A percentile compares a stretch with the other conserved stretches of the same genome.
Conservation (phyloP, 1,140 invertebrate species). For the Medauroidea extradentata region DNA sequence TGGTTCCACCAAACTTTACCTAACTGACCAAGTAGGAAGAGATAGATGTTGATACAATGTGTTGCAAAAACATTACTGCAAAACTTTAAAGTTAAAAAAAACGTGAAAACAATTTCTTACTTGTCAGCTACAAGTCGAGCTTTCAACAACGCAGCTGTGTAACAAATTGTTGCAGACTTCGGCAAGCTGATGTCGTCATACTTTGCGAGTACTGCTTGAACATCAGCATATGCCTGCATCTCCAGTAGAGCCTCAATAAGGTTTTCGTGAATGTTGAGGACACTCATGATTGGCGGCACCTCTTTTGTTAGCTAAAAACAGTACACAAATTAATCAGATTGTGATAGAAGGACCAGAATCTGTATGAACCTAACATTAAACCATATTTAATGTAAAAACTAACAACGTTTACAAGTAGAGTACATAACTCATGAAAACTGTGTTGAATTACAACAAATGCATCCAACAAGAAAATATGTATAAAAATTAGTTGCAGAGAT, state of each 20-base stretch:
- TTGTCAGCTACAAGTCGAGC: slow-evolving; percentile 90
- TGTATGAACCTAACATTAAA: too few species aligned
- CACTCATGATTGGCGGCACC: slow-evolving; percentile 93
- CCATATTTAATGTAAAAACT: too few species aligned
- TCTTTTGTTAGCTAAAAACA: slow-evolving; percentile 88
- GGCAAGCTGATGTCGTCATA: slow-evolving; percentile 95
- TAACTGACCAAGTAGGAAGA: too few species aligned
- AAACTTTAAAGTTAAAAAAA: background rate
- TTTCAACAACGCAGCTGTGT: slow-evolving; percentile 92
- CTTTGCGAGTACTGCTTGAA: slow-evolving; percentile 92
- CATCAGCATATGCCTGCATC: slow-evolving; percentile 95
- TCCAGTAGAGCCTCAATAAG: slow-evolving; percentile 92
- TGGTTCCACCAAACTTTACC: too few species aligned
- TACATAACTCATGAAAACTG: too few species aligned
- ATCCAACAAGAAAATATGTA: too few species aligned
- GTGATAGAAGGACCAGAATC: too few species aligned
- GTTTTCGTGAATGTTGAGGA: slow-evolving; percentile 96
- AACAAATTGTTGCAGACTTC: slow-evolving; percentile 96
- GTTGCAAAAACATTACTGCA: background rate
- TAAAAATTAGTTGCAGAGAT: too few species aligned
- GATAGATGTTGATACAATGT: slow-evolving; percentile 13
- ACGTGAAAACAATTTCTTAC: slow-evolving; percentile 44
- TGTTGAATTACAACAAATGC: too few species aligned
- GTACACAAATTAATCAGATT: too few species aligned
- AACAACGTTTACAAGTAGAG: too few species aligned